A percentile compares a stretch with the other conserved stretches of the same genome.
Evolutionary conservation across 2,888 invertebrate genomes (phyloP).

Genomic region (Leptinotarsa haldemani): DNA sequence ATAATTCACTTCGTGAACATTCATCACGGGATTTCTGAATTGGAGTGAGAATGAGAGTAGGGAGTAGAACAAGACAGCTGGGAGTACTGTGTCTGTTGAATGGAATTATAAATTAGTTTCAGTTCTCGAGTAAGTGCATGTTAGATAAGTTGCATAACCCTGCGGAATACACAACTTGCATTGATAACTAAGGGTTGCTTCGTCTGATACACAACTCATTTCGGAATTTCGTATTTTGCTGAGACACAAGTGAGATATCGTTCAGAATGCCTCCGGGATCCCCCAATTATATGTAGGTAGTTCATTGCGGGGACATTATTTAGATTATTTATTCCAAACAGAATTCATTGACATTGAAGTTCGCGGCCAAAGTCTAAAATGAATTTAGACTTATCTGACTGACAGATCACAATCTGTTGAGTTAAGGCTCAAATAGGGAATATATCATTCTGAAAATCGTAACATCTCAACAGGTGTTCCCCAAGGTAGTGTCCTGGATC

Average conservation of each 20-base stretch:
- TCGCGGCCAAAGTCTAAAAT: no score
- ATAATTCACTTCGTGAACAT: conserved; percentile 35
- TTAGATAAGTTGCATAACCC: conserved; percentile 56
- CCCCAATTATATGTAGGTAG: neutral
- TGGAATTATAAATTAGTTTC: conserved; percentile 59
- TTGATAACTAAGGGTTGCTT: conserved; percentile 43
- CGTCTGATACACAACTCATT: conserved; percentile 9
- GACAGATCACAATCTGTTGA: no score
- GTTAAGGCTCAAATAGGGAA: no score
- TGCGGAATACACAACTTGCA: conserved; percentile 51
- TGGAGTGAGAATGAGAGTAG: conserved; percentile 33
- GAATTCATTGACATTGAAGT: no score
- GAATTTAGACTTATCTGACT: no score
- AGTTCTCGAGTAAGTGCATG: conserved; percentile 53
- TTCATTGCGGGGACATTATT: neutral
- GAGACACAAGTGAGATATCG: neutral
- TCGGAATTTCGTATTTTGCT: neutral
- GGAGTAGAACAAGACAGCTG: conserved; percentile 31
- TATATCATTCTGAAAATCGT: no score
- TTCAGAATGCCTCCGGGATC: neutral
- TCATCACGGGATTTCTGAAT: conserved; percentile 43
- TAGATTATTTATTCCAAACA: no score
- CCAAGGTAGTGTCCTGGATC: no score
- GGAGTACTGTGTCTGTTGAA: conserved; percentile 46
- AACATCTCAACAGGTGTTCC: no score